Evolutionary conservation across 2,797 vertebrate genomes (phyloP), one percentile per base, ranked within the genome.

Genomic region (Lycodopsis pacificus): DNA sequence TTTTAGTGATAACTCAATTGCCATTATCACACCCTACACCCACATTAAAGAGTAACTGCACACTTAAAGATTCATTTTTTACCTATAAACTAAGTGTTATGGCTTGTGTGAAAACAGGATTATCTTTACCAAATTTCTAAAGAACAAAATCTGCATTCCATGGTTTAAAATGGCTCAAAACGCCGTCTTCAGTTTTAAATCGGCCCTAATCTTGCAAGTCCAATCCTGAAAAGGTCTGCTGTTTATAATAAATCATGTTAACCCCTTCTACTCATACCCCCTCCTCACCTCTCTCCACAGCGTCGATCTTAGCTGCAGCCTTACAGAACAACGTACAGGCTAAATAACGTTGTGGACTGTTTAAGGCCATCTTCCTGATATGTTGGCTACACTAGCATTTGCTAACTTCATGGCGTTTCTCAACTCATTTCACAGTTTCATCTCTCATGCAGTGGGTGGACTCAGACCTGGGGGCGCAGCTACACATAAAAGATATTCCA

Each of bases 11-110:
- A 78, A 81, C 51, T 85, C 17, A 1, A 72, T 30, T 69, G 73
- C 80, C 72, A 81, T 80, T 65, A 64, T 46, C 30, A 46, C 77
- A 76, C 38, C 32, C 71, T 27, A 46, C 77, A 76, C 38, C 32
- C 71, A 77, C 83, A 83, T 87, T 84, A 83, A 83, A 76, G 66
- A 77, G 22, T 27, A 27, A 54, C 53, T 54, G 53, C 53, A 57
- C 54, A 19, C 27, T 57, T 30, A 13, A 53, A 15, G 6, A 27
- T 57, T 11, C n/a, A 0, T 51, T 51, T 53, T 53, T 22, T 12
- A 53, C 9, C n/a, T 53, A 49, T 38, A n/a, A 49, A 49, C 44
- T 46, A 46, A 10, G 20, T n/a, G 20, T 10, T 49, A 49, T 8
- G 20, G 4, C 20, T 49, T 4, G 11, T 53, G 20, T 22, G 13